These are phyloP conservation scores for Ctenopoma multispine DNA, from an alignment of 2,797 vertebrate species.

Conservation along the genomic window DNA sequence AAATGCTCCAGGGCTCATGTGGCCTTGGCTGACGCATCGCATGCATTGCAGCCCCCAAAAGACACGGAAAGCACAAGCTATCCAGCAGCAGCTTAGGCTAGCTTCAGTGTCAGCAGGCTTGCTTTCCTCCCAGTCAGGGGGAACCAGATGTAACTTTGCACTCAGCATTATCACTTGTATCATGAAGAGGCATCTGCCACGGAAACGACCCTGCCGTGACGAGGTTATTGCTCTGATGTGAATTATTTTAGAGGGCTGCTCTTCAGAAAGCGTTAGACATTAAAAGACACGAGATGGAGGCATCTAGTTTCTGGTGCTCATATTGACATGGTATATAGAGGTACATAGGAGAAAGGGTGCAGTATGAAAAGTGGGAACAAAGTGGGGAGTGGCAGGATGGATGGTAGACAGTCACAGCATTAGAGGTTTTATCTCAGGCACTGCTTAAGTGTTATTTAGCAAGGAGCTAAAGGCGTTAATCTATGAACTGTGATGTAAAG, in stretches of 20 bases:
- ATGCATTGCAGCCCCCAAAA: constrained; percentile 65
- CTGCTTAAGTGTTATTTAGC: constrained; percentile 25
- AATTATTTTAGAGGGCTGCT: constrained; percentile 49
- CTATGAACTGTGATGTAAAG: background rate
- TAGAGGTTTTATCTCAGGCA: constrained; percentile 30
- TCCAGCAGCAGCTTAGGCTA: constrained; percentile 64
- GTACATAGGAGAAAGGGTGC: constrained; percentile 26
- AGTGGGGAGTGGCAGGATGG: constrained; percentile 33
- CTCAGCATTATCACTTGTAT: constrained; percentile 67
- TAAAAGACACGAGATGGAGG: constrained; percentile 32
- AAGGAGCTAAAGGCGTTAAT: constrained; percentile 2
- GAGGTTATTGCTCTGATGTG: constrained; percentile 41
- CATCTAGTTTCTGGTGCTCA: constrained; percentile 36
- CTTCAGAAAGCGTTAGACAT: constrained; percentile 42
- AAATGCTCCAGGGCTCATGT: constrained; percentile 72
- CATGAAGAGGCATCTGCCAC: constrained; percentile 44
- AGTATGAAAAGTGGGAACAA: constrained; percentile 27
- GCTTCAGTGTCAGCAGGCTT: constrained; percentile 61
- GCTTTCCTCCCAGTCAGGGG: constrained; percentile 62
- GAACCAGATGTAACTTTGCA: constrained; percentile 75
- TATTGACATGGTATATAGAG: constrained; percentile 27
- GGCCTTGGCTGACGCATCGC: constrained; percentile 76
- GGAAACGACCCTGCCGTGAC: constrained; percentile 51
- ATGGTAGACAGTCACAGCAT: constrained; percentile 24
- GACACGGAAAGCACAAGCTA: constrained; percentile 63